Base-by-base conservation (phyloP, 92 coral and sea anemone genomes). In the Bergia sp. region DNA sequence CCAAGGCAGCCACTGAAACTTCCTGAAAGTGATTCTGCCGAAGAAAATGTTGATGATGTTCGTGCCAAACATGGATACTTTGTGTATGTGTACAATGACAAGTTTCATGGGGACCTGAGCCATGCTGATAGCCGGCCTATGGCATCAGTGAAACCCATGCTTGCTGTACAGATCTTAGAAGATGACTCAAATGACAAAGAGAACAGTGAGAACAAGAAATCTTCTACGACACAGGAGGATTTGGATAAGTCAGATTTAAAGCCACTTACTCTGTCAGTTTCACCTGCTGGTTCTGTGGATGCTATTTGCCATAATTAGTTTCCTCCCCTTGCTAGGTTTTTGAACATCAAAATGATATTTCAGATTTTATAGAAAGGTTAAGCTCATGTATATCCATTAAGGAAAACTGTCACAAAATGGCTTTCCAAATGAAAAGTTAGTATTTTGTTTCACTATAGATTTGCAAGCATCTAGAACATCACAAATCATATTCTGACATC, bases 71-170 rank as follows among this genome's bases (percentile, higher is more conserved):
- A 95, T 86, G 98, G 98, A 23, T 95, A 95, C 80, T 95, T 92
- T 65, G 79, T 95, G 80, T 95, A 93, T 86, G 91, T 96, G 65
- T 91, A 96, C 85, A 93, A 94, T 77, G 94, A 93, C 36, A 89
- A 91, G 49, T 84, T 89, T 47, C 90, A 71, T 86, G 89, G 92
- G 47, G 86, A 91, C 78, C 91, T 79, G 41, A 92, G 91, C 23
- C 72, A 64, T 13, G 76, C 74, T 39, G 98, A 92, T 3, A 95
- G 98, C 10, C 96, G 96, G 78, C 99, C 99, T 1, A 97, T 95
- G 66, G 99, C 99, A 1, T 97, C 99, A 8, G 99, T 97, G 29
- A 90, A 92, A 71, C 99, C 99, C n/a, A 97, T 97, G 92, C 82
- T 89, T 91, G 90, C 96, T 77, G 88, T 67, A 18, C 90, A 82